Base-by-base conservation (phyloP, 2,113 vertebrate species). In the Calonectris borealis region DNA sequence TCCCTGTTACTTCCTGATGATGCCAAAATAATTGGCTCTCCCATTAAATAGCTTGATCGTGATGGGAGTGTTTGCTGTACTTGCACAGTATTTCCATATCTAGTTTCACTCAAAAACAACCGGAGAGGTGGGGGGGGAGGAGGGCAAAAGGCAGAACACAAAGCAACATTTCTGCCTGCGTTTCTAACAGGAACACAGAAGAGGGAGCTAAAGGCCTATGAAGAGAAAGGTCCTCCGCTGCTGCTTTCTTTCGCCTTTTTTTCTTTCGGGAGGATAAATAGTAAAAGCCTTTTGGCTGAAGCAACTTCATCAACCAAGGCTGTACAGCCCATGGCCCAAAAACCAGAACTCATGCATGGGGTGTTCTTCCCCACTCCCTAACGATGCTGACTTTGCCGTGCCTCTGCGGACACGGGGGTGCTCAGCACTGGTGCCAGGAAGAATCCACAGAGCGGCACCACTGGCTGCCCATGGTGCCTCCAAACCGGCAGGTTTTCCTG, bases 151-250 rank as follows among this genome's bases (percentile, higher is more conserved):
- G 40, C 40, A 69, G 13, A 71, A 42, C 25, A 20, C 9, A 69
- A 57, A 71, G 49, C 26, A 58, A 44, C 34, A 54, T 34, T 90
- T 88, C 34, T 77, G 34, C 9, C n/a, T 86, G 93, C 27, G 29
- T n/a, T 84, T 90, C 17, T 72, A 69, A 27, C 0, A 76, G 57
- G 38, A 82, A 48, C 80, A 93, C 95, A 95, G 94, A 93, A 97
- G 96, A 83, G 90, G 97, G 97, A 85, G 95, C 92, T 88, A 66
- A 81, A 96, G 52, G 77, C 72, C 42, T 94, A 36, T 9, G 42
- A 68, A 82, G 42, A 61, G 72, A 86, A 89, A 83, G 36, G 62
- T 32, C 46, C 46, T 87, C 26, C 0, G 0, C n/a, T 52, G 25
- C 14, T 46, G 40, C 44, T 68, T 70, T 83, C 32, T 51, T 4